Evolutionary conservation across 2,797 vertebrate genomes (phyloP).

Genomic region (Diplodus sargus): DNA sequence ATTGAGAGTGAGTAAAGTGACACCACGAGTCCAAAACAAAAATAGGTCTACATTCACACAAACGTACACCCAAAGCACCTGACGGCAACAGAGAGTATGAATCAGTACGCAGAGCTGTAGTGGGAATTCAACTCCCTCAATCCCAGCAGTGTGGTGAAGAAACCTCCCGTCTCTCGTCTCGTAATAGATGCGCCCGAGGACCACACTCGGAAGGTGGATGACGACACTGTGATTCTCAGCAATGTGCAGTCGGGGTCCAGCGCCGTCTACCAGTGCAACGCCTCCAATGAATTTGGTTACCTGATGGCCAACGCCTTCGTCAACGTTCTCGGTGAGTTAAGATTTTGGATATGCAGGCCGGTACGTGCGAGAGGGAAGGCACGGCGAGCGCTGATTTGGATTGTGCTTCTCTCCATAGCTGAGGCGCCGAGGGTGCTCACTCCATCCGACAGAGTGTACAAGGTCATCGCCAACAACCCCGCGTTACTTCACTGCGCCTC

Average conservation of each 20-base stretch:
- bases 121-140: not conserved
- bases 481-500: slow-evolving; percentile 91
- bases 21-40: not conserved
- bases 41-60: not conserved
- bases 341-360: too few relatives aligned
- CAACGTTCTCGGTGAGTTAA: slow-evolving; percentile 92
- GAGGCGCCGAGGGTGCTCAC: slow-evolving; percentile 95
- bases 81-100: not conserved
- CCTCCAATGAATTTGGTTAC: slow-evolving; percentile 96
- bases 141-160: not conserved
- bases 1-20: slow-evolving; percentile 89
- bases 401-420: slow-evolving; percentile 81
- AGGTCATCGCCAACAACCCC: slow-evolving; percentile 90
- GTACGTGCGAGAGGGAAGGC: not conserved
- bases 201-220: slow-evolving; percentile 89
- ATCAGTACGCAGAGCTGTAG: not conserved
- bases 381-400: not conserved
- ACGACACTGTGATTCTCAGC: slow-evolving; percentile 91
- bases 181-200: slow-evolving; percentile 90
- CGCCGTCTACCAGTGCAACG: slow-evolving; percentile 96
- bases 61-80: not conserved
- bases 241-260: slow-evolving; percentile 92
- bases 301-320: slow-evolving; percentile 95
- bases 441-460: slow-evolving; percentile 87
- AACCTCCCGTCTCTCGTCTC: slow-evolving; percentile 18